These are phyloP conservation scores for Cyprinella venusta DNA, from an alignment of 2,797 vertebrate species.

Conservation along the genomic window DNA sequence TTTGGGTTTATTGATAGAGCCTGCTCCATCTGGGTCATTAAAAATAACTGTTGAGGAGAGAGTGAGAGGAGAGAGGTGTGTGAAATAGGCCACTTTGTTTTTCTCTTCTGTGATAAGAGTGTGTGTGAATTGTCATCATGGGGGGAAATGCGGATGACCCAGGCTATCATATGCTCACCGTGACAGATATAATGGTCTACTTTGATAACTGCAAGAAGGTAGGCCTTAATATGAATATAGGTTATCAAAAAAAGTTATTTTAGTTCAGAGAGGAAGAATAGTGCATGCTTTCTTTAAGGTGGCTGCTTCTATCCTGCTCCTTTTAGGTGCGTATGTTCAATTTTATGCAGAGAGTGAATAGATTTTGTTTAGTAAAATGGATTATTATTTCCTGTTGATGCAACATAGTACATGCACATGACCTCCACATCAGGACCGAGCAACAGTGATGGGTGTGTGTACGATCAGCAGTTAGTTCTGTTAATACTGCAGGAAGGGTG, in stretches of 20 bases:
- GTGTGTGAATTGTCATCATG: constrained; percentile 31
- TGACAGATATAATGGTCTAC: constrained; percentile 51
- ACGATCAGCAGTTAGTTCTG: not conserved
- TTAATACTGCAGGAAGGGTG: constrained; percentile 50
- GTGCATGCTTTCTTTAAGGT: not conserved
- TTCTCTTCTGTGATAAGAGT: constrained; percentile 23
- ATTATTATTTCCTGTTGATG: not conserved
- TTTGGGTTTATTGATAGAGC: constrained; percentile 61
- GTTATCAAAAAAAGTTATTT: not conserved
- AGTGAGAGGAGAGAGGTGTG: constrained; percentile 25
- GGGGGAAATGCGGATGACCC: constrained; percentile 48
- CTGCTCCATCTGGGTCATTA: constrained; percentile 74
- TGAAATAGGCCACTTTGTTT: constrained; percentile 35
- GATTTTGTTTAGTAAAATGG: not conserved
- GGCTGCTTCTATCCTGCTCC: not conserved
- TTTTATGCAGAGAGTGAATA: not conserved
- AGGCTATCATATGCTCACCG: constrained; percentile 50
- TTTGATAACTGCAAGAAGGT: constrained; percentile 59
- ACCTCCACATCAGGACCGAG: not conserved
- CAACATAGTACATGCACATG: not conserved
- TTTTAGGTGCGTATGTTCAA: not conserved
- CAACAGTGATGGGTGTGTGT: not conserved
- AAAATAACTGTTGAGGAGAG: constrained; percentile 69
- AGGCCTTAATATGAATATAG: not conserved
- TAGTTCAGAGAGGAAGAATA: not conserved